These are phyloP conservation scores for Stenichneumon culpator DNA, from an alignment of 2,888 invertebrate genomes.

Conservation along the genomic window DNA sequence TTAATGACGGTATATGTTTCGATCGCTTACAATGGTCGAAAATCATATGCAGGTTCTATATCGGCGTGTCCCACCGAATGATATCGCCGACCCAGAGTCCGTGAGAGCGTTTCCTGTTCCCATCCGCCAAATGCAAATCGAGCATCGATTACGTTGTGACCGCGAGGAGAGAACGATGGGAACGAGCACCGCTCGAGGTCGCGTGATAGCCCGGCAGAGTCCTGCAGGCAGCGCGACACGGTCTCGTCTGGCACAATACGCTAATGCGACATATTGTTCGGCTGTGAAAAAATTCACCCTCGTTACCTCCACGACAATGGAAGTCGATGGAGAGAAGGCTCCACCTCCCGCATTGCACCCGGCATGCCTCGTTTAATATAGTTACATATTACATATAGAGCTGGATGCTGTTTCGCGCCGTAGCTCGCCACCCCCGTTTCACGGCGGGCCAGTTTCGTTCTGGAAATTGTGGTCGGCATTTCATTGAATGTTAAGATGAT, in stretches of 20 bases:
- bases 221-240: constrained; percentile 45
- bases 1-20: constrained; percentile 3
- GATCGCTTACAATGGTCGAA: background rate
- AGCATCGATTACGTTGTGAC: constrained; percentile 77
- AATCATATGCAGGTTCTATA: background rate
- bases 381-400: constrained; percentile 31
- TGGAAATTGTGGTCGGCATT: constrained; percentile 4
- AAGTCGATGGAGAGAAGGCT: constrained; percentile 68
- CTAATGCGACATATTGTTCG: constrained; percentile 85
- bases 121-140: constrained; percentile 77
- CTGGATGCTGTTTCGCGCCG: constrained; percentile 8
- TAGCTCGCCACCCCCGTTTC: background rate
- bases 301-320: constrained; percentile 81
- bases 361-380: constrained; percentile 52
- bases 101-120: constrained; percentile 65
- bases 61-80: background rate
- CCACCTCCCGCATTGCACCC: constrained; percentile 41
- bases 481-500: background rate
- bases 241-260: constrained; percentile 78
- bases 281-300: constrained; percentile 83
- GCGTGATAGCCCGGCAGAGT: constrained; percentile 70
- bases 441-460: background rate
- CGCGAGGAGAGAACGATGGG: constrained; percentile 66
- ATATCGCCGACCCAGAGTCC: constrained; percentile 26
- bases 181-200: constrained; percentile 65